phyloP scores from a whole-genome alignment of 2,888 invertebrate species.

The Calameuta filiformis region DNA sequence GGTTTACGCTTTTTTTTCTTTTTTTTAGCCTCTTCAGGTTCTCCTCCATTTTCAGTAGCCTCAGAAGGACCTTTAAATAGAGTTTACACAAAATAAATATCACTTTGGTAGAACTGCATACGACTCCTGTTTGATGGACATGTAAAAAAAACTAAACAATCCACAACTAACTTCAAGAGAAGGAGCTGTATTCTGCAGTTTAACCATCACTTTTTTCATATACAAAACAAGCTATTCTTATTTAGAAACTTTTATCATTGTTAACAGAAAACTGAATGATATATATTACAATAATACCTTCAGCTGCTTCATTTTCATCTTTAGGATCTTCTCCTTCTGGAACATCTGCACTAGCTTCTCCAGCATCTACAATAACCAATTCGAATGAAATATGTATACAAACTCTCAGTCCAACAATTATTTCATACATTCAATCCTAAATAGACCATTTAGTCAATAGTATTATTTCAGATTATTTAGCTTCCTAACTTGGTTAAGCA shows the following conservation, averaged over 20 bases:
- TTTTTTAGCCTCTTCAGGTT: conserved; percentile 76
- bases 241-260: conserved; percentile 1
- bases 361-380: conserved; percentile 54
- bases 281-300: conserved; percentile 31
- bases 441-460: neutral
- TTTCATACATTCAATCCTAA: too few relatives aligned
- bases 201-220: neutral
- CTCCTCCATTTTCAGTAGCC: conserved; percentile 67
- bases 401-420: too few relatives aligned
- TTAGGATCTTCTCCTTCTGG: conserved; percentile 59
- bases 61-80: conserved; percentile 33
- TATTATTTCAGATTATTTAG: neutral
- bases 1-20: conserved; percentile 71
- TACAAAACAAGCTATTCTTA: neutral
- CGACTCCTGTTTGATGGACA: too few relatives aligned
- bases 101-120: neutral
- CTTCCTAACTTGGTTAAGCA: neutral
- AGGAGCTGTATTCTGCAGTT: too few relatives aligned
- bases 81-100: neutral
- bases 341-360: conserved; percentile 65
- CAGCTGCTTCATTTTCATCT: conserved; percentile 34
- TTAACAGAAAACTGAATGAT: neutral
- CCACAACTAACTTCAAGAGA: too few relatives aligned
- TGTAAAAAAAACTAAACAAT: too few relatives aligned
- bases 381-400: neutral